Percentiles rank a stretch among this genome's conserved stretches.
Conservation (phyloP, 2,113 vertebrate species). For the Crotalus horridus region DNA sequence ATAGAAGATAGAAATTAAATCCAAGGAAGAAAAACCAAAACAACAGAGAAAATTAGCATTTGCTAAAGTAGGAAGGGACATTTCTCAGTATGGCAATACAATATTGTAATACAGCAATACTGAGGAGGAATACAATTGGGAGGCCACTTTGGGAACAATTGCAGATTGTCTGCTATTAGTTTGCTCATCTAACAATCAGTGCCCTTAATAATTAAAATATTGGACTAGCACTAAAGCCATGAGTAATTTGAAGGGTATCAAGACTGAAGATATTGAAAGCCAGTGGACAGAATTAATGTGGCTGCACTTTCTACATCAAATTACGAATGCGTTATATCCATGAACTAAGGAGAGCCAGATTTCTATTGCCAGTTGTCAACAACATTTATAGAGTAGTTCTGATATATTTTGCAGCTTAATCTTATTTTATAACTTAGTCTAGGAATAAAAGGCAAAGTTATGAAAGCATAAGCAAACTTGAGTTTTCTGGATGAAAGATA, state of each 20-base stretch:
- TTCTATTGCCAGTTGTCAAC: not conserved
- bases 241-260: not conserved
- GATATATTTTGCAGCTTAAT: not conserved
- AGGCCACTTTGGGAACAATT: not conserved
- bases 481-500: not conserved
- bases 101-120: too few relatives aligned
- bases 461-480: not conserved
- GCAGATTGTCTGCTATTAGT: not conserved
- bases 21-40: not conserved
- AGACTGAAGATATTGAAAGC: not conserved
- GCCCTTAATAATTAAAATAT: not conserved
- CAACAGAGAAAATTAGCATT: not conserved
- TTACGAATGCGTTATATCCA: not conserved
- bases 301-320: not conserved
- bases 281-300: not conserved
- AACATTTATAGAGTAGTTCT: not conserved
- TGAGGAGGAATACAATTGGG: not conserved
- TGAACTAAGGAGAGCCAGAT: not conserved
- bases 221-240: not conserved
- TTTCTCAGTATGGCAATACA: not conserved
- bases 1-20: not conserved
- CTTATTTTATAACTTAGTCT: not conserved
- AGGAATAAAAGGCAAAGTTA: not conserved
- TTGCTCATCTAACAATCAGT: not conserved
- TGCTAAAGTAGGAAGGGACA: not conserved